Evolutionary conservation across 1,140 invertebrate species (phyloP), one percentile per base, ranked within the genome.

Genomic region (Spodoptera litura): DNA sequence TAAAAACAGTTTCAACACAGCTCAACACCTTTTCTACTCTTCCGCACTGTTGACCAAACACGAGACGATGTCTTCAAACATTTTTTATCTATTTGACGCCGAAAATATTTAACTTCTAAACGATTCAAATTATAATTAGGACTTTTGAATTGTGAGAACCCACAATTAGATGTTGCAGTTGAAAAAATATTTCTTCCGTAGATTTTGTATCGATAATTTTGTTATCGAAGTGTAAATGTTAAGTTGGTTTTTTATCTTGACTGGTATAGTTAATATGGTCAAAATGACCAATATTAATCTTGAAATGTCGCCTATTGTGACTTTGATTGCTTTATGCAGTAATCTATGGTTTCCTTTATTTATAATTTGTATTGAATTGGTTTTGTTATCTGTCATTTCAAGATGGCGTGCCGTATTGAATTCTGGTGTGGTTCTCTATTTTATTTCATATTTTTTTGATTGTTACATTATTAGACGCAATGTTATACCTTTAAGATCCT

Each of bases 61-160:
- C 86, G 83, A 90, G 88, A 89, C 89, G 89, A 91, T 87, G 90
- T 92, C 90, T 89, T 89, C 87, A 88, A 89, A 89, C 86, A 89
- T 86, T 89, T 90, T 93, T 92, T 82, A 82, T 87, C 87, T 88
- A 89, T 91, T 88, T 86, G 83, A 90, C 87, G 81, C 88, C 88
- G 89, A 92, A 92, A 92, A 92, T 91, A 93, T 93, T 93, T 91
- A 87, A 87, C 87, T 89, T 83, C 76, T 92, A 92, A 93, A 92
- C 92, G 88, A 89, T 92, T 92, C 87, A 91, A 89, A 91, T 90
- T 92, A 92, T 92, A 93, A 93, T 93, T 93, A 91, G 89, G 85
- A 86, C 75, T 78, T 92, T 91, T 91, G 83, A 89, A 89, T 85
- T 80, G 83, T 81, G 82, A 79, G 83, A 78, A 83, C 81, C 64